Conservation (phyloP, 2,113 vertebrate species). For the Corythornis madagascariensis region DNA sequence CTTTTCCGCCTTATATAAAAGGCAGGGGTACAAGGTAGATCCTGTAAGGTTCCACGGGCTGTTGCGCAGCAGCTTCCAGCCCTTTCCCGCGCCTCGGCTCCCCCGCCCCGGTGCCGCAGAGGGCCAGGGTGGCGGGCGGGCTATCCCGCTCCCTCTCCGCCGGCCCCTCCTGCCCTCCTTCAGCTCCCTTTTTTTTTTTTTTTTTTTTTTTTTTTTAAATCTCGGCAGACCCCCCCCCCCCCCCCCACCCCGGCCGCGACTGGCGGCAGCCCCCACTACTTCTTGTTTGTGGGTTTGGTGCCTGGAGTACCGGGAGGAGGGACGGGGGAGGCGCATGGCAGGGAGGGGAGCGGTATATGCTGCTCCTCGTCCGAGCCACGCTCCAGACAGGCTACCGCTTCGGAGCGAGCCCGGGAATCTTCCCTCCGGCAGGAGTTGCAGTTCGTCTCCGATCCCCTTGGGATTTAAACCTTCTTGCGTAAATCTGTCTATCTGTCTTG, state of each 20-base stretch:
- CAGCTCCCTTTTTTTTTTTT: background rate
- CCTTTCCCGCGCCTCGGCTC: conserved; percentile 21
- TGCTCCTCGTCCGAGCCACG: conserved; percentile 5
- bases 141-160: background rate
- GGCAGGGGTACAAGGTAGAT: conserved; percentile 35
- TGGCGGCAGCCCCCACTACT: conserved; percentile 7
- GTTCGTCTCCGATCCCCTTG: conserved; percentile 48
- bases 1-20: background rate
- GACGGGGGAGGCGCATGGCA: conserved; percentile 47
- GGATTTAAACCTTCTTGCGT: conserved; percentile 43
- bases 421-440: conserved; percentile 9
- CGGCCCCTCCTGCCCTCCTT: background rate
- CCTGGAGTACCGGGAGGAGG: conserved; percentile 44
- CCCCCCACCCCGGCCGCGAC: too few species aligned
- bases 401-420: background rate
- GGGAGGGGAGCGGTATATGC: conserved; percentile 33
- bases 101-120: conserved; percentile 65
- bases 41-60: background rate
- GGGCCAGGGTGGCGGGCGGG: background rate
- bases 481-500: background rate
- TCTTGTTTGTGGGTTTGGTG: conserved; percentile 36
- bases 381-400: conserved; percentile 34
- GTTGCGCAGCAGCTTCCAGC: conserved; percentile 39
- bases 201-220: background rate
- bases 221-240: too few species aligned